These are phyloP conservation scores for Ophioninae sp. DNA, from an alignment of 2,888 invertebrate genomes.

Conservation along the genomic window DNA sequence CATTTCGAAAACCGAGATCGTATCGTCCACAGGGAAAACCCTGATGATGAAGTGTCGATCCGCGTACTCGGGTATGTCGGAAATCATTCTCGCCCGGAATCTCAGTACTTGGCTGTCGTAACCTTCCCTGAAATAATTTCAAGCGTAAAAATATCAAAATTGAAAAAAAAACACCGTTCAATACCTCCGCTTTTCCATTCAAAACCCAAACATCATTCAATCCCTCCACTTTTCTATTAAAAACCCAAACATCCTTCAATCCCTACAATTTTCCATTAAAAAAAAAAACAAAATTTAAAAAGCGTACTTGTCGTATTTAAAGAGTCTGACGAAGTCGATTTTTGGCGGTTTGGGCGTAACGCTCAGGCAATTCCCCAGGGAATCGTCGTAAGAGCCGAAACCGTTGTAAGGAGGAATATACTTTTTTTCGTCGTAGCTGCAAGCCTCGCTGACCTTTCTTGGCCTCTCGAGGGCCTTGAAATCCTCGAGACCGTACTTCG, in stretches of 20 bases:
- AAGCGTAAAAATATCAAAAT: background rate
- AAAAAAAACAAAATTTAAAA: too few species aligned
- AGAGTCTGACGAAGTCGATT: slow-evolving; percentile 90
- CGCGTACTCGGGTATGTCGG: slow-evolving; percentile 85
- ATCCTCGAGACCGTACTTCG: slow-evolving; percentile 82
- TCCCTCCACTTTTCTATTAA: too few species aligned
- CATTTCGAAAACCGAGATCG: slow-evolving; percentile 91
- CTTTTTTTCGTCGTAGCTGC: slow-evolving; percentile 65
- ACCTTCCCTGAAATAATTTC: slow-evolving; percentile 83
- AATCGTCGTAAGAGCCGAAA: slow-evolving; percentile 94
- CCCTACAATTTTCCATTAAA: too few species aligned
- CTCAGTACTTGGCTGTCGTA: slow-evolving; percentile 90
- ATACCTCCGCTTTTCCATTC: background rate
- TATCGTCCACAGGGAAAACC: slow-evolving; percentile 92
- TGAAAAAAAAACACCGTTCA: slow-evolving; percentile 1
- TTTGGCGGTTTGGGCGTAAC: slow-evolving; percentile 90
- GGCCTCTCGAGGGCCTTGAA: slow-evolving; percentile 85
- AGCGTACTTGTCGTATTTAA: slow-evolving; percentile 88
- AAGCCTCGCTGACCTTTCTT: slow-evolving; percentile 70
- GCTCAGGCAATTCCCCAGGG: slow-evolving; percentile 92
- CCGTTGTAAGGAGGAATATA: slow-evolving; percentile 93
- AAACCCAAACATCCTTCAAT: too few species aligned
- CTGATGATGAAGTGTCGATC: slow-evolving; percentile 90
- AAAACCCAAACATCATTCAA: too few species aligned
- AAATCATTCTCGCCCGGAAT: slow-evolving; percentile 90